Percentiles rank a stretch among this genome's conserved stretches.
phyloP scores from a whole-genome alignment of 2,797 vertebrate species.

The Scyliorhinus canicula region DNA sequence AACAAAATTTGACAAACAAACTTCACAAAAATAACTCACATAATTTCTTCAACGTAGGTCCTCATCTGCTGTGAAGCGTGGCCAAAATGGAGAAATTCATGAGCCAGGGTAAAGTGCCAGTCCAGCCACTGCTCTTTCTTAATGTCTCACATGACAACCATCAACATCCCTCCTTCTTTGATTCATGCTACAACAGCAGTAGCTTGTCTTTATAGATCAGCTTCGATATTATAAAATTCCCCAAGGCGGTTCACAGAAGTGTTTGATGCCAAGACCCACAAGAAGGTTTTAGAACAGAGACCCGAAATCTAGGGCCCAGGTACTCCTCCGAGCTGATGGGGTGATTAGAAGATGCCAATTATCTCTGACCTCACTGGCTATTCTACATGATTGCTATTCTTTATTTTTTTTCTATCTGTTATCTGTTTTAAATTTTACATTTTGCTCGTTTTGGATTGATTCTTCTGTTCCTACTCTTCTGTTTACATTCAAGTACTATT shows the following conservation, averaged over 20 bases:
- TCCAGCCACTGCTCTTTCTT: neutral
- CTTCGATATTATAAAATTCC: neutral
- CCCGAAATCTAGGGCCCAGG: too few species aligned
- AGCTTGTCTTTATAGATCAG: neutral
- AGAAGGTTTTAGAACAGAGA: neutral
- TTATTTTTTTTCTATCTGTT: neutral
- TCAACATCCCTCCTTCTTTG: neutral
- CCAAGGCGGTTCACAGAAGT: neutral
- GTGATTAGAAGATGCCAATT: neutral
- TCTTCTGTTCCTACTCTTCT: neutral
- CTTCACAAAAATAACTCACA: neutral
- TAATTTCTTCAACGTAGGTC: neutral
- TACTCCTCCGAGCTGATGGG: neutral
- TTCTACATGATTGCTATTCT: neutral
- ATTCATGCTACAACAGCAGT: neutral
- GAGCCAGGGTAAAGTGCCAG: neutral
- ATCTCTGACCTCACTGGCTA: neutral
- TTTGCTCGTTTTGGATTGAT: neutral
- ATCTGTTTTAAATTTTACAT: neutral
- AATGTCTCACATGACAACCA: neutral
- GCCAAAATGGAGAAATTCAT: neutral
- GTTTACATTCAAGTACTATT: neutral
- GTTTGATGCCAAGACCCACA: neutral
- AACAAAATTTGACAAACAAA: neutral
- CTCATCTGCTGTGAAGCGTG: neutral